A percentile compares a stretch with the other conserved stretches of the same genome.
Evolutionary conservation across 2,888 invertebrate genomes (phyloP).

Genomic region (Pristionchus mayeri): DNA sequence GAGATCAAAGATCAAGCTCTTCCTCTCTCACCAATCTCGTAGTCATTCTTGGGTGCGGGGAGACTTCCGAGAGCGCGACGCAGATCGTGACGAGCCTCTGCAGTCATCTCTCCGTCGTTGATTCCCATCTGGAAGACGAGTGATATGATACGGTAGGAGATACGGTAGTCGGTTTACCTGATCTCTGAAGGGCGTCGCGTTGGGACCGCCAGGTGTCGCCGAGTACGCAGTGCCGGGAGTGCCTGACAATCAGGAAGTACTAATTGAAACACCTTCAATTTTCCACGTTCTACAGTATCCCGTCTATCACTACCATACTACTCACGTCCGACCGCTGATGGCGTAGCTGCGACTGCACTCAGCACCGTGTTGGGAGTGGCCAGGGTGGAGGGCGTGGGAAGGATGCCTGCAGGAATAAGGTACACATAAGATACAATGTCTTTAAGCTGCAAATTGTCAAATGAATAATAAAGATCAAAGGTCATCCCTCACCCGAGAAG

Average conservation of each 20-base stretch:
- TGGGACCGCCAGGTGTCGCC: slow-evolving; percentile 35
- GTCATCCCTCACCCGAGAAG: slow-evolving; percentile 79
- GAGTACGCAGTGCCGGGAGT: slow-evolving; percentile 28
- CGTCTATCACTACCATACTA: no score
- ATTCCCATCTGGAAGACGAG: slow-evolving; percentile 87
- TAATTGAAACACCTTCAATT: not conserved
- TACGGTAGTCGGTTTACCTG: not conserved
- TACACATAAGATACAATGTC: not conserved
- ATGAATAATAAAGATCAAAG: not conserved
- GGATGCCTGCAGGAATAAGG: slow-evolving; percentile 53
- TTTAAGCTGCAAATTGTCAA: not conserved
- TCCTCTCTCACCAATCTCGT: slow-evolving; percentile 84
- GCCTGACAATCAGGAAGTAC: not conserved
- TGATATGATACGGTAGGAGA: not conserved
- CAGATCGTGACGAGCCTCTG: slow-evolving; percentile 79
- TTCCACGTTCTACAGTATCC: not conserved
- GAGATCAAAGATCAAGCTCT: no score
- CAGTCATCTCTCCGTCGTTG: slow-evolving; percentile 86
- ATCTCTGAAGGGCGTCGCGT: slow-evolving; percentile 47
- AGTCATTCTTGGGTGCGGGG: slow-evolving; percentile 95
- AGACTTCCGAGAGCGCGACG: slow-evolving; percentile 86
- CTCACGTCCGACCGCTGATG: slow-evolving; percentile 59
- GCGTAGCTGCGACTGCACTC: slow-evolving; percentile 79
- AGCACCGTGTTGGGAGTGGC: slow-evolving; percentile 91
- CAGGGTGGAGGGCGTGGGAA: slow-evolving; percentile 63